These are phyloP conservation scores for Drymodes brunneopygia DNA, from an alignment of 2,113 vertebrate genomes.

Conservation along the genomic window DNA sequence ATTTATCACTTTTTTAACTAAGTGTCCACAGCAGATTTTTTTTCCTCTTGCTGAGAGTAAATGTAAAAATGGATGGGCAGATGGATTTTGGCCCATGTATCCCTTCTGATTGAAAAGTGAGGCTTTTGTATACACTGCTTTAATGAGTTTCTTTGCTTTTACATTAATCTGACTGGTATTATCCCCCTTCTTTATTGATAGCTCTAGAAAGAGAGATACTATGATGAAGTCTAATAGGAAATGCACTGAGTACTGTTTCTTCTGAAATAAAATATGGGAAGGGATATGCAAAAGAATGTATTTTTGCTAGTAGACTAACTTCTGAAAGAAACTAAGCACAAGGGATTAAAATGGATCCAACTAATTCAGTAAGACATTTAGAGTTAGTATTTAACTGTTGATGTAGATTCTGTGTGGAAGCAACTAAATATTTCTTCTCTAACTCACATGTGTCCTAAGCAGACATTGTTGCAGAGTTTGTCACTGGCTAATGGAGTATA, in stretches of 20 bases:
- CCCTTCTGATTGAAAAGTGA: neutral
- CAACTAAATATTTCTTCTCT: conserved; percentile 57
- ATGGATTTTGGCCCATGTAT: neutral
- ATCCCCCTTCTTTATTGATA: conserved; percentile 64
- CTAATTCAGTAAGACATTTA: conserved; percentile 63
- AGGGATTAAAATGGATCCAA: conserved; percentile 53
- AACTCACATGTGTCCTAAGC: conserved; percentile 41
- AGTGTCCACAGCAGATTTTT: neutral
- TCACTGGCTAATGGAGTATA: conserved; percentile 61
- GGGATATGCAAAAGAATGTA: conserved; percentile 71
- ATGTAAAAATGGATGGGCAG: neutral
- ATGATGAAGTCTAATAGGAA: conserved; percentile 73
- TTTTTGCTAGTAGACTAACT: conserved; percentile 77
- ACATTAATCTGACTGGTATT: conserved; percentile 62
- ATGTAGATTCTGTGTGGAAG: conserved; percentile 65
- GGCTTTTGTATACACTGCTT: conserved; percentile 51
- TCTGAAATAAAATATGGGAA: conserved; percentile 59
- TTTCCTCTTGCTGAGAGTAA: neutral
- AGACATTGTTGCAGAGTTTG: conserved; percentile 51
- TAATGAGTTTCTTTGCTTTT: conserved; percentile 57
- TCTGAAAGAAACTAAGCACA: conserved; percentile 76
- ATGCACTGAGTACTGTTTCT: conserved; percentile 77
- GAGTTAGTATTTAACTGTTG: conserved; percentile 71
- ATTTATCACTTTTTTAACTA: neutral
- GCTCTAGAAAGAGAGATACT: conserved; percentile 58